A percentile compares a stretch with the other conserved stretches of the same genome.
phyloP scores from a whole-genome alignment of 2,888 invertebrate species.

The Lypha dubia region DNA sequence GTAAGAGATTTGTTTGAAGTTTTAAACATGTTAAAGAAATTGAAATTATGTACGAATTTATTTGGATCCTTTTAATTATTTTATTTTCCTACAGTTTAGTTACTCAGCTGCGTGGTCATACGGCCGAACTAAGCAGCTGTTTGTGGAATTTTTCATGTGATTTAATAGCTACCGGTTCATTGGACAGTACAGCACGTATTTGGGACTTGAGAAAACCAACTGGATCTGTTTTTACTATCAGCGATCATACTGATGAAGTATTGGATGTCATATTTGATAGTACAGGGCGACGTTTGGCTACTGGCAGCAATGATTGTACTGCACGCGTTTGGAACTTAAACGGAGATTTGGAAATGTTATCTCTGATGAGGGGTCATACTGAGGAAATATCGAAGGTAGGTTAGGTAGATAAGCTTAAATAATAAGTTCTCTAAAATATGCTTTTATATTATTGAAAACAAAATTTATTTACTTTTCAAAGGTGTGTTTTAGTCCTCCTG shows the following conservation, averaged over 20 bases:
- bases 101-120: constrained; percentile 86
- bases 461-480: constrained; percentile 76
- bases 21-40: too few relatives aligned
- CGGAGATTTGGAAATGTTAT: constrained; percentile 85
- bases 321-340: constrained; percentile 88
- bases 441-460: constrained; percentile 46
- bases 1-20: too few relatives aligned
- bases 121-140: constrained; percentile 88
- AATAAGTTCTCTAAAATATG: neutral
- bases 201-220: constrained; percentile 87
- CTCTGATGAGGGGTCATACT: constrained; percentile 87
- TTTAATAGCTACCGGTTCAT: constrained; percentile 88
- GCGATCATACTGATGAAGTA: constrained; percentile 88
- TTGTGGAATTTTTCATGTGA: constrained; percentile 88
- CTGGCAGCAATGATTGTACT: constrained; percentile 90
- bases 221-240: constrained; percentile 85
- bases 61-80: neutral
- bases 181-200: constrained; percentile 88
- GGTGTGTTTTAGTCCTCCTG: constrained; percentile 92
- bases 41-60: neutral
- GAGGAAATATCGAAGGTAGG: constrained; percentile 88
- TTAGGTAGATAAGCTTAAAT: too few relatives aligned
- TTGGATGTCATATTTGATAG: constrained; percentile 91
- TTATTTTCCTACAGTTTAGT: constrained; percentile 84
- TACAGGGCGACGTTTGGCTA: constrained; percentile 88